A percentile compares a stretch with the other conserved stretches of the same genome.
These are phyloP conservation scores for Paedocypris sp. DNA, from an alignment of 2,113 vertebrate species.

Conservation along the genomic window DNA sequence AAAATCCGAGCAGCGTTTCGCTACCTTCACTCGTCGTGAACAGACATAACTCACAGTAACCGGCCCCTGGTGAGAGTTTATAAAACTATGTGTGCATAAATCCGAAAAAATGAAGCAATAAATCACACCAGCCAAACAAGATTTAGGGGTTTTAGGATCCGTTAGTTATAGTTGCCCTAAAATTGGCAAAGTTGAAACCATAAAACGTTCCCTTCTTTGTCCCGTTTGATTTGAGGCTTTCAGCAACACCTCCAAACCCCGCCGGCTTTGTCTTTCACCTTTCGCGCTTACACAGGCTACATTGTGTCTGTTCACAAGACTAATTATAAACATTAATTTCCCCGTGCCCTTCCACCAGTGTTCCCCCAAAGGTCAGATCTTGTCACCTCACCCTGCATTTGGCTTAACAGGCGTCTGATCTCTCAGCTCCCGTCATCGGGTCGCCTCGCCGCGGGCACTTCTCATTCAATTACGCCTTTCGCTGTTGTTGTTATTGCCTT, in stretches of 20 bases:
- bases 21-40: too few species aligned
- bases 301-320: not conserved
- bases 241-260: not conserved
- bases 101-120: not conserved
- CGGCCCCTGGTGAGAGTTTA: not conserved
- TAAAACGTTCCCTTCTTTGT: not conserved
- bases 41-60: not conserved
- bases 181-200: not conserved
- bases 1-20: too few species aligned
- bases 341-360: not conserved
- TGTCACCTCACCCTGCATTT: not conserved
- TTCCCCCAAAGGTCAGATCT: not conserved
- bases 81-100: not conserved
- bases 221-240: not conserved
- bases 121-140: not conserved
- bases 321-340: conserved; percentile 26
- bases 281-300: not conserved
- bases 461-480: conserved; percentile 49
- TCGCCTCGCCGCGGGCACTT: conserved; percentile 20
- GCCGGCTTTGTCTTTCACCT: not conserved
- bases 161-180: not conserved
- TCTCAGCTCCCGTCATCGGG: conserved; percentile 14
- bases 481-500: conserved; percentile 48
- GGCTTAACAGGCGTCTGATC: conserved; percentile 17
- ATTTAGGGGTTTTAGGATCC: not conserved